Evolutionary conservation across 2,888 invertebrate genomes (phyloP).

Genomic region (Eueremaeus valkanovi): DNA sequence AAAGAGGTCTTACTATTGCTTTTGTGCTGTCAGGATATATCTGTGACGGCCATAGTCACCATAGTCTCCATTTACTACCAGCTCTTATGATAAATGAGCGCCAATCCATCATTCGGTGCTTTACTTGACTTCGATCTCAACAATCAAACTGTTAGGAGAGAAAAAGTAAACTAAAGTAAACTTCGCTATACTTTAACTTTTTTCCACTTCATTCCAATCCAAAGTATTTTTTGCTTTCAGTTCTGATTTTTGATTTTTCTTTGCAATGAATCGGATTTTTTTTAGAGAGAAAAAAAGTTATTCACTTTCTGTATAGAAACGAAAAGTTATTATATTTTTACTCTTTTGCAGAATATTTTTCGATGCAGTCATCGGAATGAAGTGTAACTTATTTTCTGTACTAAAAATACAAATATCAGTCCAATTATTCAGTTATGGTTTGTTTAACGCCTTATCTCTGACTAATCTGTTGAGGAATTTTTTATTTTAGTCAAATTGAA

Average conservation of each 20-base stretch:
- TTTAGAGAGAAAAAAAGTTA: too few species aligned
- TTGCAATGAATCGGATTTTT: too few species aligned
- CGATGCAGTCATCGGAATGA: too few species aligned
- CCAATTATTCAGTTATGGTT: neutral
- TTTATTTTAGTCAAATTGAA: neutral
- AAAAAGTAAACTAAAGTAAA: neutral
- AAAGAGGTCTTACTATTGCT: neutral
- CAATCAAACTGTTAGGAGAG: constrained; percentile 18
- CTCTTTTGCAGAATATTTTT: too few species aligned
- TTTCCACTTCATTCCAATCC: constrained; percentile 4
- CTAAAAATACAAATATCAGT: neutral
- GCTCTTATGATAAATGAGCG: constrained; percentile 18
- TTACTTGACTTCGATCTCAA: constrained; percentile 27
- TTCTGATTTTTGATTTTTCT: too few species aligned
- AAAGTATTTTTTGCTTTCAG: neutral
- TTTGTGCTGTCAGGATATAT: constrained; percentile 3
- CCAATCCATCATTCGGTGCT: constrained; percentile 27
- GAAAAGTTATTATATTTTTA: too few species aligned
- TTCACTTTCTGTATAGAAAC: too few species aligned
- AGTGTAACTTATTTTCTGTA: too few species aligned
- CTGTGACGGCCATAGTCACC: neutral
- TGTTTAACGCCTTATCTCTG: neutral
- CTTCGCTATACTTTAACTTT: constrained; percentile 12
- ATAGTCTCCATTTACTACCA: neutral
- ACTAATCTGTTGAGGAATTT: neutral